A percentile compares a stretch with the other conserved stretches of the same genome.
Conservation (phyloP, 2,797 vertebrate species). For the Danio aesculapii region DNA sequence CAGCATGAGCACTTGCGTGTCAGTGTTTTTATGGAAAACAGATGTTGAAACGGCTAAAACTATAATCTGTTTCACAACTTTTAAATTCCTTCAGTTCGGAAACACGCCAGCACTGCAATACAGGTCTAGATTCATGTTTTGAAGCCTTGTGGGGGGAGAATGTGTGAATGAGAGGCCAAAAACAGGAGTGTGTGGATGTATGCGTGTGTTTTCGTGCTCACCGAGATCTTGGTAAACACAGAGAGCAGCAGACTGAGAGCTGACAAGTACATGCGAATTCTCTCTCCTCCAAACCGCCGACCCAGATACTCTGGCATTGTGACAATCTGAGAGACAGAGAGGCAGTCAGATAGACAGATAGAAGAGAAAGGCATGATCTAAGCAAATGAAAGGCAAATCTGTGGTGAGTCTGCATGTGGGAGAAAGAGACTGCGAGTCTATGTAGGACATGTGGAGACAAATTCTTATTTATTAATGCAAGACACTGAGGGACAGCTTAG, state of each 20-base stretch:
- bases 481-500: too few species aligned
- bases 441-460: not conserved
- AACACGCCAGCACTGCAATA: not conserved
- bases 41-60: conserved; percentile 32
- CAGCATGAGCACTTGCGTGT: not conserved
- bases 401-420: conserved; percentile 18
- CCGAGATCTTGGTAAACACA: conserved; percentile 95
- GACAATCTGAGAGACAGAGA: conserved; percentile 80
- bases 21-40: conserved; percentile 9
- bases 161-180: not conserved
- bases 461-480: conserved; percentile 28
- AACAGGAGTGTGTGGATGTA: conserved; percentile 7
- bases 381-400: conserved; percentile 3
- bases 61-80: conserved; percentile 22
- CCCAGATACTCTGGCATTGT: conserved; percentile 94
- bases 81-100: not conserved
- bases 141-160: conserved; percentile 1
- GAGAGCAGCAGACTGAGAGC: conserved; percentile 88
- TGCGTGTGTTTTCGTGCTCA: conserved; percentile 68
- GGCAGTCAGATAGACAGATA: not conserved
- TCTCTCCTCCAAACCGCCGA: conserved; percentile 87
- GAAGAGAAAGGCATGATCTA: not conserved
- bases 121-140: not conserved
- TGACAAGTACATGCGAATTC: conserved; percentile 88
- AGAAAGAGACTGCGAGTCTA: conserved; percentile 8